phyloP scores from a whole-genome alignment of 2,797 vertebrate species.

The Tamandua tetradactyla region DNA sequence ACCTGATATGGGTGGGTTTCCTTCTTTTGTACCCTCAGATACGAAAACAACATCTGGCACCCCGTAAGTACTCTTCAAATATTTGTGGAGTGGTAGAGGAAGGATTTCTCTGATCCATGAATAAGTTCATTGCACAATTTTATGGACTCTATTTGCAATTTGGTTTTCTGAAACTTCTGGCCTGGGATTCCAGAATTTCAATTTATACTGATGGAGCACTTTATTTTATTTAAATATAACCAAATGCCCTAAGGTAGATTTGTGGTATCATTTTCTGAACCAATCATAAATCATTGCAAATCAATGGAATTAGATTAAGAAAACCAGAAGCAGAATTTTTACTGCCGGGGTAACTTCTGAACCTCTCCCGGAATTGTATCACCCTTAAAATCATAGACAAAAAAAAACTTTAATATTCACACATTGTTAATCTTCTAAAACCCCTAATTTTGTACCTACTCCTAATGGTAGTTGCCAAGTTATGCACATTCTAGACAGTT shows the following conservation, averaged over 20 bases:
- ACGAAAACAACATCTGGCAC: neutral
- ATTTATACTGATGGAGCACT: neutral
- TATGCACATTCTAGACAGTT: neutral
- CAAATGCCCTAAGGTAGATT: neutral
- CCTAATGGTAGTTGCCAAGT: neutral
- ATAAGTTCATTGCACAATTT: neutral
- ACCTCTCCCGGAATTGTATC: neutral
- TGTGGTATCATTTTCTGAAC: constrained; percentile 27
- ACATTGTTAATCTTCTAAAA: constrained; percentile 7
- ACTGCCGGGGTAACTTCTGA: constrained; percentile 16
- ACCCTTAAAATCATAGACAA: neutral
- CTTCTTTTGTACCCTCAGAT: neutral
- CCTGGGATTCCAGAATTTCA: constrained; percentile 9
- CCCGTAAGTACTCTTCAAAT: neutral
- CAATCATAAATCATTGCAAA: constrained; percentile 30
- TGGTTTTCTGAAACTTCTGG: neutral
- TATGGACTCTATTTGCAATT: neutral
- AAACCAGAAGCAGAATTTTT: neutral
- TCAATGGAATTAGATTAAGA: constrained; percentile 20
- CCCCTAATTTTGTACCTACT: neutral
- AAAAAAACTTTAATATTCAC: neutral
- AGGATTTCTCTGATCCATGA: neutral
- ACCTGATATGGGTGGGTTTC: neutral
- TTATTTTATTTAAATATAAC: neutral
- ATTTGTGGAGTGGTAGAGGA: neutral